A percentile compares a stretch with the other conserved stretches of the same genome.
These are phyloP conservation scores for Saccostrea cuccullata DNA, from an alignment of 1,140 invertebrate genomes.

Conservation along the genomic window DNA sequence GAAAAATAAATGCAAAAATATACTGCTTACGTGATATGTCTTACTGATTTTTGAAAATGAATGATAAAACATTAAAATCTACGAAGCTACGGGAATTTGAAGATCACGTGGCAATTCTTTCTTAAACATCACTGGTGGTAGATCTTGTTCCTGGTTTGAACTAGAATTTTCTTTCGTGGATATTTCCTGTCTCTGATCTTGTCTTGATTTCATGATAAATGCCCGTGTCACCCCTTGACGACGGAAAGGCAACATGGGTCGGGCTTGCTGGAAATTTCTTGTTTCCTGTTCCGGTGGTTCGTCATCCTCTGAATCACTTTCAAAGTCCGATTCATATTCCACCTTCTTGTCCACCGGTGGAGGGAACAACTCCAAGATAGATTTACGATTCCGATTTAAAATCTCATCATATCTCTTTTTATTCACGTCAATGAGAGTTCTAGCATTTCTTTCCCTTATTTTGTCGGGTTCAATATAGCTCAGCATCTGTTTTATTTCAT, in stretches of 20 bases:
- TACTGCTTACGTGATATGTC: too few species aligned
- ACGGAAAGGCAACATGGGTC: not conserved
- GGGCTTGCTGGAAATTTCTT: slow-evolving; percentile 12
- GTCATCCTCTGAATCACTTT: slow-evolving; percentile 37
- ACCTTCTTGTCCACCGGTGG: not conserved
- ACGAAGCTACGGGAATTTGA: not conserved
- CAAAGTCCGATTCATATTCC: slow-evolving; percentile 11
- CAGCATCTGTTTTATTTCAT: slow-evolving; percentile 61
- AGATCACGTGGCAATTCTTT: not conserved
- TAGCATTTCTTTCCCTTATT: slow-evolving; percentile 52
- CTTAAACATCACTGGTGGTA: not conserved
- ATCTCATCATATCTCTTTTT: slow-evolving; percentile 45
- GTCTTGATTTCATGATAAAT: slow-evolving; percentile 42
- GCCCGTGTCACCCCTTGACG: slow-evolving; percentile 31
- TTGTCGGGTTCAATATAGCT: slow-evolving; percentile 56
- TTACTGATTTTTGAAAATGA: too few species aligned
- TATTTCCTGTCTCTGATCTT: slow-evolving; percentile 26
- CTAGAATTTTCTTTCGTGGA: not conserved
- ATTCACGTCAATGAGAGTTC: slow-evolving; percentile 44
- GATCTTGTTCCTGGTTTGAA: not conserved
- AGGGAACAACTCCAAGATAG: slow-evolving; percentile 46
- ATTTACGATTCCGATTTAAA: slow-evolving; percentile 46
- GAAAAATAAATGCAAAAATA: too few species aligned
- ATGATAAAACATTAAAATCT: not conserved
- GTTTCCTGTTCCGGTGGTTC: slow-evolving; percentile 27